These are phyloP conservation scores for Myanophis thanlyinensis DNA, from an alignment of 2,113 vertebrate genomes.

Conservation along the genomic window DNA sequence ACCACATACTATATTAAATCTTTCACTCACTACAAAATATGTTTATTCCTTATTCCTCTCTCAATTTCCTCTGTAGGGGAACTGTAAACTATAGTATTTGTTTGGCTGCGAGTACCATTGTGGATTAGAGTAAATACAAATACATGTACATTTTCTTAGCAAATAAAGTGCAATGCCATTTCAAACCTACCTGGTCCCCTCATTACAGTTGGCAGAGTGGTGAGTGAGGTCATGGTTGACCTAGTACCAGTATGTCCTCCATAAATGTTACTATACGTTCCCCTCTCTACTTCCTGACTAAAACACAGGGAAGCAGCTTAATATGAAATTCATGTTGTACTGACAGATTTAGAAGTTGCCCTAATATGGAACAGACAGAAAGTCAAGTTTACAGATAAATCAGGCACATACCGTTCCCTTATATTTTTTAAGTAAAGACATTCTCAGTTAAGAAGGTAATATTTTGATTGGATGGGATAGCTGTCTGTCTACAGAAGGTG, in stretches of 20 bases:
- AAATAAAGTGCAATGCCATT: conserved; percentile 77
- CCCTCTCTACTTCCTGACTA: conserved; percentile 77
- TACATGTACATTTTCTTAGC: conserved; percentile 68
- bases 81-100: conserved; percentile 63
- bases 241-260: conserved; percentile 75
- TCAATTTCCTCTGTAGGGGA: conserved; percentile 50
- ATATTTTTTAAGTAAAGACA: conserved; percentile 93
- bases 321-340: conserved; percentile 83
- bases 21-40: conserved; percentile 54
- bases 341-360: conserved; percentile 99
- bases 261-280: conserved; percentile 80
- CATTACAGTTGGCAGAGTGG: conserved; percentile 75
- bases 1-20: conserved; percentile 55
- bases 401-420: conserved; percentile 83
- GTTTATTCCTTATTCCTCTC: not conserved
- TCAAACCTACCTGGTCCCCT: conserved; percentile 77
- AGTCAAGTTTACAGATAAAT: conserved; percentile 87
- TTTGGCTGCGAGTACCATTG: conserved; percentile 46
- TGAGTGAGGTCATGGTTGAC: conserved; percentile 81
- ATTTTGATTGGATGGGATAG: conserved; percentile 77
- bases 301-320: conserved; percentile 79
- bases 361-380: conserved; percentile 90
- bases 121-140: conserved; percentile 67
- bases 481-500: conserved; percentile 71
- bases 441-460: conserved; percentile 90